phyloP scores from a whole-genome alignment of 2,888 invertebrate species.

The Drosophila acutilabella region DNA sequence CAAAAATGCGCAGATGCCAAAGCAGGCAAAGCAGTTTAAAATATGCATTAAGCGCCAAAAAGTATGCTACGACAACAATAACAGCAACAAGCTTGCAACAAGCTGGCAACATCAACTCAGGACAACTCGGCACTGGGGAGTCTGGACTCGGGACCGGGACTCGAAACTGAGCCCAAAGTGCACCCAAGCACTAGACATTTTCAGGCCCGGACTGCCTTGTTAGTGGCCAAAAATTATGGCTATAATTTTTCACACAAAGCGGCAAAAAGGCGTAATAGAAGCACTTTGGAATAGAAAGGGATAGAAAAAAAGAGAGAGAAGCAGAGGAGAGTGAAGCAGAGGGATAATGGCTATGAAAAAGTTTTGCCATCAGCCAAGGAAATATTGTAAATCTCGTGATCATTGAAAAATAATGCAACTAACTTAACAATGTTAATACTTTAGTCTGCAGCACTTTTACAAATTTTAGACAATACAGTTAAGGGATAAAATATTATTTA shows the following conservation, averaged over 20 bases:
- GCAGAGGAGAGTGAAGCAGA: neutral
- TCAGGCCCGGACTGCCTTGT: constrained; percentile 48
- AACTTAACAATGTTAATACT: constrained; percentile 11
- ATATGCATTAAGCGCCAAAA: constrained; percentile 69
- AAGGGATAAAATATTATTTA: no score
- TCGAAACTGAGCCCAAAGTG: constrained; percentile 8
- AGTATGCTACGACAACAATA: constrained; percentile 45
- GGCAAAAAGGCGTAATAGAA: constrained; percentile 17
- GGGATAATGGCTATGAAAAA: constrained; percentile 24
- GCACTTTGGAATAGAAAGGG: neutral
- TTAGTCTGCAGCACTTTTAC: neutral
- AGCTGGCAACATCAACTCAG: constrained; percentile 48
- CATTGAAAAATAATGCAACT: constrained; percentile 48
- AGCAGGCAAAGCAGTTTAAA: constrained; percentile 60
- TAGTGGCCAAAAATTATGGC: constrained; percentile 73
- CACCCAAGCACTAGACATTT: constrained; percentile 31
- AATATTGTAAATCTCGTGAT: constrained; percentile 52
- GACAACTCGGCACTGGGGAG: neutral
- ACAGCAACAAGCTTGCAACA: constrained; percentile 32
- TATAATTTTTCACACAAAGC: constrained; percentile 69
- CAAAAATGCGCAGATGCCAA: constrained; percentile 63
- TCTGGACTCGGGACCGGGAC: neutral
- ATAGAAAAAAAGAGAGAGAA: neutral
- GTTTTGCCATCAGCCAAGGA: constrained; percentile 24
- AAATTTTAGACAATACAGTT: no score